Percentiles rank a stretch among this genome's conserved stretches.
Evolutionary conservation across 1,140 invertebrate genomes (phyloP).

Genomic region (Drosophila navojoa): DNA sequence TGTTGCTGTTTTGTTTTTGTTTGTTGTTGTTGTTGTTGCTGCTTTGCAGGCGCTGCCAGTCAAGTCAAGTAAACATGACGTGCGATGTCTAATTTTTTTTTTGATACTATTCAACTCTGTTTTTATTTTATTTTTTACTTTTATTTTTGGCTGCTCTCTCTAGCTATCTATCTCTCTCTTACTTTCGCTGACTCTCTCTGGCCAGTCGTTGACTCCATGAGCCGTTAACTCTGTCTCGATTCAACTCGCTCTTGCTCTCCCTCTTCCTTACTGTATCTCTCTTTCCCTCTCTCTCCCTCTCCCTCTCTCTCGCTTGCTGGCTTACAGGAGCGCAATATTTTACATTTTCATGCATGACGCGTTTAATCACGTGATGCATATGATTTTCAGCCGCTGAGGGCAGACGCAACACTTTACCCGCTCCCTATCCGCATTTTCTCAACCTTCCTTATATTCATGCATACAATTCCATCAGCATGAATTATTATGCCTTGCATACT

Average conservation of each 20-base stretch:
- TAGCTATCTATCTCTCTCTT: neutral
- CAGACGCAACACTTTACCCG: slow-evolving; percentile 14
- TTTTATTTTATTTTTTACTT: slow-evolving; percentile 20
- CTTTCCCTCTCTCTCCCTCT: slow-evolving; percentile 36
- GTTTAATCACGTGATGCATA: slow-evolving; percentile 83
- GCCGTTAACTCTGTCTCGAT: neutral
- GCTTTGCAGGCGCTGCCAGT: slow-evolving; percentile 54
- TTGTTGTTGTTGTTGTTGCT: slow-evolving; percentile 7
- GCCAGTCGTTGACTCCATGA: slow-evolving; percentile 34
- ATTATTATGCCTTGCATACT: slow-evolving; percentile 83
- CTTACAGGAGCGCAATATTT: slow-evolving; percentile 59
- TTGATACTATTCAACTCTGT: slow-evolving; percentile 37
- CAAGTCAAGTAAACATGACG: slow-evolving; percentile 79
- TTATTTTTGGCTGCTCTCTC: slow-evolving; percentile 1
- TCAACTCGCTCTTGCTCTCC: neutral
- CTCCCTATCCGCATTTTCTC: slow-evolving; percentile 1
- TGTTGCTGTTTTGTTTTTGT: slow-evolving; percentile 5
- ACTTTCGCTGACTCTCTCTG: slow-evolving; percentile 11
- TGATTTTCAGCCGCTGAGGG: slow-evolving; percentile 74
- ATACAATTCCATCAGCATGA: slow-evolving; percentile 83
- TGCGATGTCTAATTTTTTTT: slow-evolving; percentile 76
- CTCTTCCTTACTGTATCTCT: neutral
- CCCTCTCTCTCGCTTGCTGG: slow-evolving; percentile 30
- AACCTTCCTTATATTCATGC: slow-evolving; percentile 48
- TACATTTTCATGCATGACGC: slow-evolving; percentile 83